Evolutionary conservation across 2,797 vertebrate species (phyloP).

Genomic region (Syndactyla subalaris): DNA sequence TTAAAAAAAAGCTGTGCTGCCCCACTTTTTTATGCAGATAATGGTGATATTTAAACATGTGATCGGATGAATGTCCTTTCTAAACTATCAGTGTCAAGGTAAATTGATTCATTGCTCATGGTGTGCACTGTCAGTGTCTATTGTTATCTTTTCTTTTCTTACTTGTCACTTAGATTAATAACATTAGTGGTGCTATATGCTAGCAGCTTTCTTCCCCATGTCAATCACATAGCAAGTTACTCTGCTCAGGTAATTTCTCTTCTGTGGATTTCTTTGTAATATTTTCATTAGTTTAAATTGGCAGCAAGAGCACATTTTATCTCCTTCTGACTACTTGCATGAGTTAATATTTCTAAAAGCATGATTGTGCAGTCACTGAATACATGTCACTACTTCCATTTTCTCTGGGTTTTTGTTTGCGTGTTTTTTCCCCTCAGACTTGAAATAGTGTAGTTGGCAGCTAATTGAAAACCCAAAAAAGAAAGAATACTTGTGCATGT

Average conservation of each 20-base stretch:
- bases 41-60: not conserved
- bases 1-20: not conserved
- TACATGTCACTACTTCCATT: not conserved
- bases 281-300: constrained; percentile 43
- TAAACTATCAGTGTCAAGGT: constrained; percentile 41
- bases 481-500: not conserved
- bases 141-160: constrained; percentile 54
- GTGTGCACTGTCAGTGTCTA: constrained; percentile 44
- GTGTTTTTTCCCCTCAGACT: not conserved
- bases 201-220: constrained; percentile 22
- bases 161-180: constrained; percentile 74
- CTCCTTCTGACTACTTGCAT: not conserved
- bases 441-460: not conserved
- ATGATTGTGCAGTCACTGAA: constrained; percentile 3
- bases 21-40: not conserved
- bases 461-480: not conserved
- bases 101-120: constrained; percentile 67
- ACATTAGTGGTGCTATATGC: constrained; percentile 27
- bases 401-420: not conserved
- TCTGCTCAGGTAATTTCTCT: constrained; percentile 61
- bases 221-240: constrained; percentile 40
- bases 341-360: constrained; percentile 19
- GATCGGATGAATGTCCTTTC: constrained; percentile 57
- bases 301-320: not conserved
- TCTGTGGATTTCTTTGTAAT: constrained; percentile 37